These are phyloP conservation scores for Zaprionus taronus DNA, from an alignment of 1,140 invertebrate species.

Conservation along the genomic window DNA sequence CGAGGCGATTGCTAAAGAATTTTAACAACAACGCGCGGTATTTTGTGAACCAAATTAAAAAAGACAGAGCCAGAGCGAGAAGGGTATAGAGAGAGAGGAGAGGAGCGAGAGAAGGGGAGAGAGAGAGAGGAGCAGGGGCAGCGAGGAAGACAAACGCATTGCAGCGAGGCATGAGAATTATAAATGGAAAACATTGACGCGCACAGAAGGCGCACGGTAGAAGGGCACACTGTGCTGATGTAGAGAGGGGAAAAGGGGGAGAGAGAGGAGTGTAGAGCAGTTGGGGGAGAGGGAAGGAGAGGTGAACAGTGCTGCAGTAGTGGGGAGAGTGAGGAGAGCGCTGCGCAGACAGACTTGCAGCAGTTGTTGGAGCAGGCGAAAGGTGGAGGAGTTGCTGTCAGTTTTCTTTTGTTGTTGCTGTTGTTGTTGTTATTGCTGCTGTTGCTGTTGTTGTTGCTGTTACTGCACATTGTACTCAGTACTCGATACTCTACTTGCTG, in stretches of 20 bases:
- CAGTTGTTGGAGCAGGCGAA: conserved; percentile 17
- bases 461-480: conserved; percentile 1
- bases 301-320: conserved; percentile 17
- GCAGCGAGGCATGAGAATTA: conserved; percentile 80
- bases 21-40: conserved; percentile 80
- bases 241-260: conserved; percentile 18
- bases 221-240: background rate
- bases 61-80: conserved; percentile 53
- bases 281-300: conserved; percentile 18
- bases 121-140: background rate
- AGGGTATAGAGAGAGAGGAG: conserved; percentile 20
- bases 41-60: conserved; percentile 83
- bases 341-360: background rate
- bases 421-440: background rate
- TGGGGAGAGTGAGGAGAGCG: conserved; percentile 11
- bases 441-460: background rate
- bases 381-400: conserved; percentile 28
- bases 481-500: conserved; percentile 33
- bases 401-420: no score
- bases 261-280: conserved; percentile 23
- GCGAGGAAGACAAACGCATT: conserved; percentile 39
- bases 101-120: background rate
- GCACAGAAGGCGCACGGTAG: conserved; percentile 12
- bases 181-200: conserved; percentile 76
- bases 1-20: conserved; percentile 73